Base-by-base conservation (phyloP, 2,888 invertebrate genomes). In the Drosophila peninsularis region DNA sequence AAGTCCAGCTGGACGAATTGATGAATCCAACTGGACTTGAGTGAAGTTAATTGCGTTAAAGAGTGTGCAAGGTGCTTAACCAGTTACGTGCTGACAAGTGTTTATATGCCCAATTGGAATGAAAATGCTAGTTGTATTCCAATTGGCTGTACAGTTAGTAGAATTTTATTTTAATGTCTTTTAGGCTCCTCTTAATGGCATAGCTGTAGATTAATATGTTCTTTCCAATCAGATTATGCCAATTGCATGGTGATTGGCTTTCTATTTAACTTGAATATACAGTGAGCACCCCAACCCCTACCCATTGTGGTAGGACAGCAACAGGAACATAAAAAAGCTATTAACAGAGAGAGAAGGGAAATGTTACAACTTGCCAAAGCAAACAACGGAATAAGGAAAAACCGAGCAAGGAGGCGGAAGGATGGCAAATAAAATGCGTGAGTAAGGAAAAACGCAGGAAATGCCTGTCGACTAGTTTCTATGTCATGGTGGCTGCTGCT, bases 251-350 rank as follows among this genome's bases (percentile, higher is more conserved):
- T 62, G 58, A 75, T 71, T 67, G 55, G 62, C 70, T 36, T 42
- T 34, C 49, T 52, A 70, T 65, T 64, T 52, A 61, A 45, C 54
- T 32, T 47, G 24, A 64, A 10, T 42, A 9, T 17, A 10, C 14
- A 37, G 11, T 17, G 5, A 37, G 14, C 30, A 10, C 32, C 32
- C 24, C 11, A 24, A 24, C 17, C 11, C 27, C 27, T 27, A 32
- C 4, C 17, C 52, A 54, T 83, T 83, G 82, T 50, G 86, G 83
- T 83, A 83, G 77, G 76, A 62, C 77, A 36, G 60, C 70, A 52
- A 66, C 42, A 44, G 52, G 70, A 50, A 79, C 83, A 81, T 77
- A 79, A 86, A 86, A 79, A 81, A 69, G 70, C 74, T 65, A 86
- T 86, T 83, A 86, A 47, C 54, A 62, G 19, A 11, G 42, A 21